Evolutionary conservation across 1,140 invertebrate species (phyloP).

Genomic region (Rhyacophila brunnea): DNA sequence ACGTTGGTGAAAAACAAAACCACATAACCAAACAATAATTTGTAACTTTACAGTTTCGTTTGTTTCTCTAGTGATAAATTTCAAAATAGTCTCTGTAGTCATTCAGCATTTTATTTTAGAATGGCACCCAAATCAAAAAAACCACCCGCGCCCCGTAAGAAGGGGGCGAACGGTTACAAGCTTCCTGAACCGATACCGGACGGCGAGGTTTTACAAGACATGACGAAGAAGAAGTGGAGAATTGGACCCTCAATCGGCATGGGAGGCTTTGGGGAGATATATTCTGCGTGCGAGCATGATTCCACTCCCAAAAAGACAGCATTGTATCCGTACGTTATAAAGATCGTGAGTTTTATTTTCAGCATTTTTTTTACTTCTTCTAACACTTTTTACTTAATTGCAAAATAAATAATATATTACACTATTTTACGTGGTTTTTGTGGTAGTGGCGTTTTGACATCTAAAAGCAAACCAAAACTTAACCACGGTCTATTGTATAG

Average conservation of each 20-base stretch:
- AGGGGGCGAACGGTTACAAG: conserved; percentile 66
- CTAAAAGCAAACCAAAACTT: too few relatives aligned
- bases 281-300: conserved; percentile 65
- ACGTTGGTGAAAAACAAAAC: too few relatives aligned
- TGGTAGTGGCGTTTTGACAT: too few relatives aligned
- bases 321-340: conserved; percentile 70
- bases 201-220: conserved; percentile 75
- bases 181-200: conserved; percentile 71
- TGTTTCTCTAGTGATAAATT: too few relatives aligned
- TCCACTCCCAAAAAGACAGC: conserved; percentile 51
- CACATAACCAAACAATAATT: too few relatives aligned
- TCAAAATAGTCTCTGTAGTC: too few relatives aligned
- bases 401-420: neutral
- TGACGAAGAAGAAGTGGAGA: conserved; percentile 76
- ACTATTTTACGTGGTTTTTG: too few relatives aligned
- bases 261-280: conserved; percentile 94
- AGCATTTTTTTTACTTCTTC: conserved; percentile 45
- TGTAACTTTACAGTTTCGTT: too few relatives aligned
- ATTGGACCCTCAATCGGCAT: conserved; percentile 83
- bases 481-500: too few relatives aligned
- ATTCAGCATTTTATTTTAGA: neutral
- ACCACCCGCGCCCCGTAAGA: conserved; percentile 53
- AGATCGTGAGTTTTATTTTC: conserved; percentile 65
- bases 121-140: conserved; percentile 37
- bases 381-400: neutral